A percentile compares a stretch with the other conserved stretches of the same genome.
phyloP scores from a whole-genome alignment of 2,113 vertebrate genomes.

The Eurypyga helias region DNA sequence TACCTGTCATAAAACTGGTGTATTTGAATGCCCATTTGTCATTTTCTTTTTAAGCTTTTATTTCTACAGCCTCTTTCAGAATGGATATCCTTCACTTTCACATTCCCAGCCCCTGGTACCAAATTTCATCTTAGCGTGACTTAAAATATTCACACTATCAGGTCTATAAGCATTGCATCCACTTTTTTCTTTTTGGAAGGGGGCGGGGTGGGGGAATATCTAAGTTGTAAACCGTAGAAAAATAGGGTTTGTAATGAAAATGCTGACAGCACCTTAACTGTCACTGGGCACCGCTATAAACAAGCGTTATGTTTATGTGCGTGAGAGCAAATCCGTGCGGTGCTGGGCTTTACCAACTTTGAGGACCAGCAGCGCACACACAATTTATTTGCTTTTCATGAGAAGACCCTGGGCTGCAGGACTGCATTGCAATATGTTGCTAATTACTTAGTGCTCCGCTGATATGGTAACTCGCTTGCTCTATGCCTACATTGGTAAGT shows the following conservation, averaged over 20 bases:
- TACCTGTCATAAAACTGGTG: neutral
- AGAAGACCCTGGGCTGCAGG: neutral
- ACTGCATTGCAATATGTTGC: neutral
- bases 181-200: too few relatives aligned
- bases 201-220: too few relatives aligned
- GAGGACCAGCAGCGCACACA: neutral
- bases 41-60: conserved; percentile 7
- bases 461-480: neutral
- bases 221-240: conserved; percentile 43
- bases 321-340: neutral
- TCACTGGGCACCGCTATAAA: conserved; percentile 17
- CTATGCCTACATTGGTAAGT: neutral
- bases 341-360: conserved; percentile 10
- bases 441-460: neutral
- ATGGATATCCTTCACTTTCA: conserved; percentile 17
- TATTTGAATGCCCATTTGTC: neutral
- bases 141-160: conserved; percentile 47
- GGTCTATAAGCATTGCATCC: conserved; percentile 9
- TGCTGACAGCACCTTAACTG: conserved; percentile 31
- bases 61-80: conserved; percentile 1
- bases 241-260: conserved; percentile 48
- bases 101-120: conserved; percentile 9
- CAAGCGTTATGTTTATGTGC: neutral
- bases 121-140: conserved; percentile 11
- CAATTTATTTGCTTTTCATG: neutral